These are phyloP conservation scores for Rhabditoides inermis DNA, from an alignment of 2,888 invertebrate species.

Conservation along the genomic window DNA sequence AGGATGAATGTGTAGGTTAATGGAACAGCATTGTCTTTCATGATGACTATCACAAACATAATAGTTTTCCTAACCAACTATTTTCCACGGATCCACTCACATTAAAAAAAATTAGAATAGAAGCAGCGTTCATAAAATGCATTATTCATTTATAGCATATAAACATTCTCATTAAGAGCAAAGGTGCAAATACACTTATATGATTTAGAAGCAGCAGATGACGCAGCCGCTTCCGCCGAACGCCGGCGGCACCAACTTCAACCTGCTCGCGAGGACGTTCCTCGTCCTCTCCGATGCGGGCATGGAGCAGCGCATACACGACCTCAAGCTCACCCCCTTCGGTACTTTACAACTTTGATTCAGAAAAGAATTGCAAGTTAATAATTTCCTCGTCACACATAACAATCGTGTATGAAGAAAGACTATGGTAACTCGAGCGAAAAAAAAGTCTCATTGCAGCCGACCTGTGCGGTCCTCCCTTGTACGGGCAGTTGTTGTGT, in stretches of 20 bases:
- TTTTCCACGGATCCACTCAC: too few relatives aligned
- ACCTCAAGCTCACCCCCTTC: conserved; percentile 28
- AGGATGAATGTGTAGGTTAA: not conserved
- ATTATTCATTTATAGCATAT: too few relatives aligned
- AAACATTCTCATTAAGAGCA: too few relatives aligned
- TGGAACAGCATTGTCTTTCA: too few relatives aligned
- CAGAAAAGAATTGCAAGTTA: not conserved
- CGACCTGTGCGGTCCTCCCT: conserved; percentile 31
- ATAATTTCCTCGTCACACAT: not conserved
- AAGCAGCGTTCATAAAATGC: too few relatives aligned
- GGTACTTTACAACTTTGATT: conserved; percentile 12
- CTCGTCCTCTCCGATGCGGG: conserved; percentile 27
- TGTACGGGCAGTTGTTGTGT: conserved; percentile 32
- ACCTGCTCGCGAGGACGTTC: conserved; percentile 26
- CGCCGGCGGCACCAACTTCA: conserved; percentile 25
- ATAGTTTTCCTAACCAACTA: too few relatives aligned
- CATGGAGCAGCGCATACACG: conserved; percentile 28
- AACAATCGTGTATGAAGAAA: not conserved
- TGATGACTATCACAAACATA: too few relatives aligned
- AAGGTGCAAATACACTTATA: too few relatives aligned
- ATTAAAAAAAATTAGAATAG: too few relatives aligned
- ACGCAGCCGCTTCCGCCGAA: too few relatives aligned
- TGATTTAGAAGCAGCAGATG: conserved; percentile 7
- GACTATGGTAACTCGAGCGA: not conserved
- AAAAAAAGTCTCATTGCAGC: conserved; percentile 13